A percentile compares a stretch with the other conserved stretches of the same genome.
Conservation (phyloP, 2,113 vertebrate species). For the Herpetotheres cachinnans region DNA sequence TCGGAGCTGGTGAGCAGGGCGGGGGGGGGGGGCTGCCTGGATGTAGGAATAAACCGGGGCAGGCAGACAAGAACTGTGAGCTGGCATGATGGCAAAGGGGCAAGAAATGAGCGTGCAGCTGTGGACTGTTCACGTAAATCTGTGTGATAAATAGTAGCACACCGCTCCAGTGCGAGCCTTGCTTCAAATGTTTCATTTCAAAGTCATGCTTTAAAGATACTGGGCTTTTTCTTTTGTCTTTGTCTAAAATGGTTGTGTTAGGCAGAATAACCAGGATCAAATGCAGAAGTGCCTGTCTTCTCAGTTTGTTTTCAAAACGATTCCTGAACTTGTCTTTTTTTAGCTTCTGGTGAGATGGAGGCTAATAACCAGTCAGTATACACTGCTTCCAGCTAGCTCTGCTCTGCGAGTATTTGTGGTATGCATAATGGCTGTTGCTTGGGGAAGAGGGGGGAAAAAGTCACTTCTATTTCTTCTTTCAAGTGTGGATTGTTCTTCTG, state of each 20-base stretch:
- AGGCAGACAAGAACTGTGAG: not conserved
- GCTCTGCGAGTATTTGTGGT: not conserved
- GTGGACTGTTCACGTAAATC: accelerated
- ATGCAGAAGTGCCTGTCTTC: not conserved
- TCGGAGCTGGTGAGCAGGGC: not conserved
- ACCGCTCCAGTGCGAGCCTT: accelerated
- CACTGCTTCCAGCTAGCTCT: not conserved
- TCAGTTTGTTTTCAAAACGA: not conserved
- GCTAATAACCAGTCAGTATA: not conserved
- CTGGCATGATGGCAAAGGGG: not conserved
- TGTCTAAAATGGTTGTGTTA: not conserved
- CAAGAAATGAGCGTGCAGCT: not conserved
- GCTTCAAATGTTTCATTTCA: not conserved
- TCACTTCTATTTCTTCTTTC: not conserved
- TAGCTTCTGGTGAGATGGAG: not conserved
- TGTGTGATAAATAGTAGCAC: accelerated
- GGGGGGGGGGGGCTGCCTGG: not conserved
- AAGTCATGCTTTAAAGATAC: not conserved
- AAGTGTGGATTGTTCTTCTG: not conserved
- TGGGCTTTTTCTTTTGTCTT: not conserved
- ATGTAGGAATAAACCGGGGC: not conserved
- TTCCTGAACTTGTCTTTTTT: not conserved
- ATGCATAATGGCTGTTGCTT: not conserved
- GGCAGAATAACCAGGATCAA: not conserved
- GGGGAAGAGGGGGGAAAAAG: not conserved